Evolutionary conservation across 2,797 vertebrate genomes (phyloP), one percentile per base, ranked within the genome.

Genomic region (Agapornis canus): DNA sequence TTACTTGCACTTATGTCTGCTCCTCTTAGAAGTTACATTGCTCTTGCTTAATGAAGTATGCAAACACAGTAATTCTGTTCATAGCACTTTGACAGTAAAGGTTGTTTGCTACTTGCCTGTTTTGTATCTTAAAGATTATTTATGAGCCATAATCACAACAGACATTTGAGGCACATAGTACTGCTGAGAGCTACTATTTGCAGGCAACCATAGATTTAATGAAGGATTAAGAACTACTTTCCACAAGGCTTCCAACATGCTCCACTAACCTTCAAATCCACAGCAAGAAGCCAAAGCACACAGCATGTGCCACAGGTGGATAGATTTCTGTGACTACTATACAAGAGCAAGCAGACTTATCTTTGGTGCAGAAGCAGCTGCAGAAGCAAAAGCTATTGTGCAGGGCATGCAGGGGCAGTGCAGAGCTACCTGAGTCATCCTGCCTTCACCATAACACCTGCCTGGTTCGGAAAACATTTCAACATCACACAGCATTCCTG

Each of bases 1-100:
- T 49, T 17, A 52, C 56, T 52, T 47, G 45, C 45, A 52, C 6
- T 8, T 31, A 37, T 0, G 5, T 59, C 77, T 69, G 70, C 26
- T 32, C 25, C 60, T 66, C 31, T 82, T 27, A 56, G 26, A 27
- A 20, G 26, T 64, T 90, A 77, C 25, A 11, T 77, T 1, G 3
- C 76, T 85, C 69, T 71, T 75, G 79, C 56, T 57, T 60, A 92
- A 85, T 26, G 82, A 85, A 61, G n/a, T 72, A n/a, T 85, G 82
- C 80, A 90, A 83, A 61, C 27, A 37, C 20, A n/a, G 42, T 31
- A 65, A 86, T 52, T 49, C 82, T 31, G 18, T 35, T 35, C 48
- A 31, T 8, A 47, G 48, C 69, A 29, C 61, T 68, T 26, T 0
- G 2, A 75, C 52, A 71, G 8, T 8, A 47, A 43, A 54, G 16